phyloP scores from a whole-genome alignment of 2,113 vertebrate genomes.

The Pardalotus punctatus region DNA sequence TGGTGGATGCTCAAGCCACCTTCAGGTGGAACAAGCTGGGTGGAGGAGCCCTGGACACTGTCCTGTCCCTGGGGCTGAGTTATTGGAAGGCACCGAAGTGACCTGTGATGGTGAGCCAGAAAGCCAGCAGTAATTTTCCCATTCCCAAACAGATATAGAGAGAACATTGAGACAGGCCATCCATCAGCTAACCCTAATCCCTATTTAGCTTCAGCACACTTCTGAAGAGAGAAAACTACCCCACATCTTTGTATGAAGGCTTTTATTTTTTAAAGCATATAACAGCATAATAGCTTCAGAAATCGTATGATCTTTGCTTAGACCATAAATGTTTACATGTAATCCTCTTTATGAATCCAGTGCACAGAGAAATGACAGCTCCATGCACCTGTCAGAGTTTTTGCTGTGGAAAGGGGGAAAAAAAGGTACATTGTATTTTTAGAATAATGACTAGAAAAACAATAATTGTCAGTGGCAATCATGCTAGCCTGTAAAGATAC shows the following conservation, averaged over 20 bases:
- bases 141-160: background rate
- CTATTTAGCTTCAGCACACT: background rate
- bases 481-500: conserved; percentile 34
- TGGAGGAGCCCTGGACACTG: background rate
- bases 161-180: accelerated
- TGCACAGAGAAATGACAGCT: conserved; percentile 4
- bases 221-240: background rate
- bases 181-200: background rate
- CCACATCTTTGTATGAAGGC: background rate
- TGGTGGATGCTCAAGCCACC: background rate
- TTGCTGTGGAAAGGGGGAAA: background rate
- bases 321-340: background rate
- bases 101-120: background rate
- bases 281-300: background rate
- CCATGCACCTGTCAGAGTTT: conserved; percentile 52
- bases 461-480: conserved; percentile 42
- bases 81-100: background rate
- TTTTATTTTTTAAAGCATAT: background rate
- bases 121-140: background rate
- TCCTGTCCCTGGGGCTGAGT: background rate
- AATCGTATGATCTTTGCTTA: background rate
- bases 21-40: background rate
- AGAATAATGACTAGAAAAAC: conserved; percentile 27
- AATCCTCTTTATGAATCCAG: background rate
- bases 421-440: background rate